Percentiles rank a stretch among this genome's conserved stretches.
These are phyloP conservation scores for Craseonycteris thonglongyai DNA, from an alignment of 2,113 vertebrate genomes.

Conservation along the genomic window DNA sequence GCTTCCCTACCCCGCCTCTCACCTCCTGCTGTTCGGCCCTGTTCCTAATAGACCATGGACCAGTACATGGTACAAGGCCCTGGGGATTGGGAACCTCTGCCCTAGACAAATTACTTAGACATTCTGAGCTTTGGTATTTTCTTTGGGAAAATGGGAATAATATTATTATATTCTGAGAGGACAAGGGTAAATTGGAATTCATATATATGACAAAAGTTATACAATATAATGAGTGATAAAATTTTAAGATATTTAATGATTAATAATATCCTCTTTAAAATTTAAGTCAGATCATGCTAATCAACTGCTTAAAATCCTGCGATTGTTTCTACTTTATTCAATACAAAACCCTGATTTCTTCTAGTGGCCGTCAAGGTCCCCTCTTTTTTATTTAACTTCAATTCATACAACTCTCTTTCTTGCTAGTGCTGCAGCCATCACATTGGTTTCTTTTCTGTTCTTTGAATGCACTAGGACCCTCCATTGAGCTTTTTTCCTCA, in stretches of 20 bases:
- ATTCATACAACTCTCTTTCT: background rate
- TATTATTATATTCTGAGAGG: background rate
- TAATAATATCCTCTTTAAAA: slow-evolving; percentile 18
- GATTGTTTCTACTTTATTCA: background rate
- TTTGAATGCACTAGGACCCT: background rate
- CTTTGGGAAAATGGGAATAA: background rate
- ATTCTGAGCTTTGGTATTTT: background rate
- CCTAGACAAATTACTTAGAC: background rate
- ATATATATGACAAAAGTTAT: background rate
- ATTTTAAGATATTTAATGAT: background rate
- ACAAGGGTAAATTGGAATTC: background rate
- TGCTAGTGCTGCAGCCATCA: background rate
- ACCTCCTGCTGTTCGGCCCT: too few species aligned
- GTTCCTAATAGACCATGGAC: too few species aligned
- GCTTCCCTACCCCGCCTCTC: too few species aligned
- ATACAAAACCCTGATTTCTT: background rate
- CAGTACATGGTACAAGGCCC: too few species aligned
- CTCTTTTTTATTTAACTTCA: background rate
- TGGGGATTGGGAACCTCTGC: too few species aligned
- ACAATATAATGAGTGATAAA: background rate
- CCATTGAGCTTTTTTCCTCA: background rate
- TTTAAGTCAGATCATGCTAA: background rate
- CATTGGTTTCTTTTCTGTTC: background rate
- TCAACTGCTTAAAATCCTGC: background rate
- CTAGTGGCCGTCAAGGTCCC: background rate